These are phyloP conservation scores for Chironomus tentans DNA, from an alignment of 2,888 invertebrate genomes.

Conservation along the genomic window DNA sequence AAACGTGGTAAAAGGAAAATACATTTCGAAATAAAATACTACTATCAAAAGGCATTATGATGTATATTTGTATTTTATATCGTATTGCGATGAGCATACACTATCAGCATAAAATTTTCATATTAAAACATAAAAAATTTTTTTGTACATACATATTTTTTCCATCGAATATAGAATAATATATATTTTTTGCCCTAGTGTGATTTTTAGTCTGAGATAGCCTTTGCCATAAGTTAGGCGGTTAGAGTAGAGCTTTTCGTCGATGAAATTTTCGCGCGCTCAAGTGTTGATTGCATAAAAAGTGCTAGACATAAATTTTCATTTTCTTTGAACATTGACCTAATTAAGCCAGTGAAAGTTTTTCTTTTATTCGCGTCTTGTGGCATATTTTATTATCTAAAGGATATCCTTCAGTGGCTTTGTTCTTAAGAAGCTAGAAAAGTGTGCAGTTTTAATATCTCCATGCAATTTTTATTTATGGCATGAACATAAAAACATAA, in stretches of 20 bases:
- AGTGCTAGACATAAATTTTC: neutral
- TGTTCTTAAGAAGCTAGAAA: neutral
- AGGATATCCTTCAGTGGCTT: too few relatives aligned
- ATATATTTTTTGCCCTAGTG: neutral
- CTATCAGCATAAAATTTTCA: slow-evolving; percentile 22
- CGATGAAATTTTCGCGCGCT: slow-evolving; percentile 6
- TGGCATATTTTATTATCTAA: neutral
- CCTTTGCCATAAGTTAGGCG: neutral
- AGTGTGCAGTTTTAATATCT: too few relatives aligned
- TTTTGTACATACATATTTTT: neutral
- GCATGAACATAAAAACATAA: too few relatives aligned
- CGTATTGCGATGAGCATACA: slow-evolving; percentile 13
- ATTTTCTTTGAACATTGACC: slow-evolving; percentile 13
- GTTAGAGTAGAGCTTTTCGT: neutral
- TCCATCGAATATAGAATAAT: too few relatives aligned
- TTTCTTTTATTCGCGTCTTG: neutral
- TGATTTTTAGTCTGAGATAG: neutral
- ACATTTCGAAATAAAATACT: neutral
- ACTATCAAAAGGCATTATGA: slow-evolving; percentile 15
- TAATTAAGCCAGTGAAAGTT: neutral
- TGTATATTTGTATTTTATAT: neutral
- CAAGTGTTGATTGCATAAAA: slow-evolving; percentile 21
- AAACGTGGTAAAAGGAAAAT: neutral
- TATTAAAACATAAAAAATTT: neutral
- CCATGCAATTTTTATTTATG: neutral